Conservation (phyloP, 30 jellyfish, hydroid and myxozoan species). For the Euphysa ruthae region DNA sequence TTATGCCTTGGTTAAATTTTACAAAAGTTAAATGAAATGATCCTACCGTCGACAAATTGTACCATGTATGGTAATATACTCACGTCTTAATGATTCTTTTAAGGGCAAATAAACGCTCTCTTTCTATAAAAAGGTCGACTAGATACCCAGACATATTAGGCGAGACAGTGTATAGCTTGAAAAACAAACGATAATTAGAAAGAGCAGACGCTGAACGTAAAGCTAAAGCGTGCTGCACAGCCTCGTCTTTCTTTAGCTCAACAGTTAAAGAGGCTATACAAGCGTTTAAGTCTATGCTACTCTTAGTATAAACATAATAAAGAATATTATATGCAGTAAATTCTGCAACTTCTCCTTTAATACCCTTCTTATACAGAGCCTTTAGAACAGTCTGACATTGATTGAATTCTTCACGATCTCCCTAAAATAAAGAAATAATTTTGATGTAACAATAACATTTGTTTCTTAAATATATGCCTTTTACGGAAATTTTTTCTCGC, state of each 20-base stretch:
- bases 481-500: no score
- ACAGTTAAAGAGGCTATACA: conserved; percentile 80
- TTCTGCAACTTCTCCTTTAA: conserved; percentile 79
- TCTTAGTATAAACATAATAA: conserved; percentile 89
- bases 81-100: conserved; percentile 86
- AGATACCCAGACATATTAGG: conserved; percentile 97
- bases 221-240: conserved; percentile 89
- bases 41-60: not conserved
- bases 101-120: conserved; percentile 87
- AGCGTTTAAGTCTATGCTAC: conserved; percentile 76
- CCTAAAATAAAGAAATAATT: conserved; percentile 35
- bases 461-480: not conserved
- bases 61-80: conserved; percentile 31
- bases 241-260: conserved; percentile 64
- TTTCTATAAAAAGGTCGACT: conserved; percentile 83
- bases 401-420: conserved; percentile 98
- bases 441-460: not conserved
- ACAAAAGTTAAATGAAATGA: not conserved
- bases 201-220: conserved; percentile 97
- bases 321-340: conserved; percentile 90
- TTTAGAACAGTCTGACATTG: conserved; percentile 94
- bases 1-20: no score
- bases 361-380: conserved; percentile 74
- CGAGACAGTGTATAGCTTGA: conserved; percentile 88
- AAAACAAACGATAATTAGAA: conserved; percentile 83